A percentile compares a stretch with the other conserved stretches of the same genome.
These are phyloP conservation scores for Xyrichtys novacula DNA, from an alignment of 2,797 vertebrate genomes.

Conservation along the genomic window DNA sequence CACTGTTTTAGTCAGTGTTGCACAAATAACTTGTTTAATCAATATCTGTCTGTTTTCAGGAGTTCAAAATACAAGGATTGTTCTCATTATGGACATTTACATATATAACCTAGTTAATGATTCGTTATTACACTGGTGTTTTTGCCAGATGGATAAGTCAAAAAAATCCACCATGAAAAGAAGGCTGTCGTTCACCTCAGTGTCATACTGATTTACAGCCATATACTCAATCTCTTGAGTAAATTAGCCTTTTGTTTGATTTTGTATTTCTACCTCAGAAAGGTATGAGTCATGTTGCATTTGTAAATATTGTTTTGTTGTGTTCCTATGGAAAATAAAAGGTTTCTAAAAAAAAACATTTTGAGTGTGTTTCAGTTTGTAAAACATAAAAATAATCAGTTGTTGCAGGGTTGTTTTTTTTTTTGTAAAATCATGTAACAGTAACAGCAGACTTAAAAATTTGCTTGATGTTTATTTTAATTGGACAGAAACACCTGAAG, in stretches of 20 bases:
- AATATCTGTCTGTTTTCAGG: not conserved
- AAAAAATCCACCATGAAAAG: conserved; percentile 3
- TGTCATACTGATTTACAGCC: not conserved
- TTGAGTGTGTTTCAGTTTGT: not conserved
- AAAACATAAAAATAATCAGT: not conserved
- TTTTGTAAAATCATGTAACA: too few species aligned
- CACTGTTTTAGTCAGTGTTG: not conserved
- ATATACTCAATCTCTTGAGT: not conserved
- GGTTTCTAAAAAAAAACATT: too few species aligned
- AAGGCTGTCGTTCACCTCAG: not conserved
- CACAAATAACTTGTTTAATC: not conserved
- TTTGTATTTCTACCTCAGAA: conserved; percentile 24
- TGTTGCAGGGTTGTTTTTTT: too few species aligned
- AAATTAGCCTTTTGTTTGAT: too few species aligned
- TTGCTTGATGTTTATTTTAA: too few species aligned
- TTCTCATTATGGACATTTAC: not conserved
- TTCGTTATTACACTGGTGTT: not conserved
- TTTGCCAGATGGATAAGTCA: not conserved
- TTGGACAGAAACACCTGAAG: too few species aligned
- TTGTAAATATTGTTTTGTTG: conserved; percentile 11
- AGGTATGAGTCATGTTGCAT: not conserved
- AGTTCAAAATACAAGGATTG: not conserved
- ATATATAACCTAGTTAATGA: not conserved
- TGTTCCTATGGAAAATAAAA: conserved; percentile 26
- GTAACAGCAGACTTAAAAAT: too few species aligned